Evolutionary conservation across 2,113 vertebrate species (phyloP), one percentile per base, ranked within the genome.

Genomic region (Sakesphorus luctuosus): DNA sequence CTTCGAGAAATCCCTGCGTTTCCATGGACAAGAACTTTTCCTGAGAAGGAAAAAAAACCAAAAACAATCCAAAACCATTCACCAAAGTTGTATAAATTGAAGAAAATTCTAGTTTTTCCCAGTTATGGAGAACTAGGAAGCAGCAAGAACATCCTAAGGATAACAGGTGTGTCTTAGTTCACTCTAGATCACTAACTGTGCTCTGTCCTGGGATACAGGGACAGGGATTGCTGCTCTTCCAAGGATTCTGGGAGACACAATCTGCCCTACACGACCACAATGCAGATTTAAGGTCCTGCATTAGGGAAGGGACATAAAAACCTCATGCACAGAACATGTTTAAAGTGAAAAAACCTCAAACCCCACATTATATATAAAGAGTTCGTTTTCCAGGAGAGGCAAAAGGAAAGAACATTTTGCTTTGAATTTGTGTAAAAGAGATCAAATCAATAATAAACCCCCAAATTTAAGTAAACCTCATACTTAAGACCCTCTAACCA

Each of bases 1-100:
- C 99, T 99, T 99, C 99, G 98, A 89, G 99, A 99, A 97, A 99
- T 99, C 92, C 99, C 99, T 98, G 99, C 99, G 95, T 99, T 99
- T 97, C 99, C 99, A 98, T 99, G 99, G 95, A 99, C 98, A 97
- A 99, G 99, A 97, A 99, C 99, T 98, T 99, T 99, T 95, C 99
- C 99, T 99, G 96, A 92, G 82, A 89, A 97, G 15, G 20, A 3
- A 17, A 95, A 63, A 87, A 10, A 84, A 18, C 65, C 4, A 6
- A 35, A 4, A 35, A 4, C 6, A 23, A 49, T 2, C 9, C 13
- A 35, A 35, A 59, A 24, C n/a, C n/a, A 21, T 52, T 28, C 17
- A 89, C 3, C 10, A 28, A 13, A 23, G 18, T 56, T 86, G 62
- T 25, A 49, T 1, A 46, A 52, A 69, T 1, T 5, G 43, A 50